Base-by-base conservation (phyloP, 2,113 vertebrate genomes). In the Reinhardtius hippoglossoides region DNA sequence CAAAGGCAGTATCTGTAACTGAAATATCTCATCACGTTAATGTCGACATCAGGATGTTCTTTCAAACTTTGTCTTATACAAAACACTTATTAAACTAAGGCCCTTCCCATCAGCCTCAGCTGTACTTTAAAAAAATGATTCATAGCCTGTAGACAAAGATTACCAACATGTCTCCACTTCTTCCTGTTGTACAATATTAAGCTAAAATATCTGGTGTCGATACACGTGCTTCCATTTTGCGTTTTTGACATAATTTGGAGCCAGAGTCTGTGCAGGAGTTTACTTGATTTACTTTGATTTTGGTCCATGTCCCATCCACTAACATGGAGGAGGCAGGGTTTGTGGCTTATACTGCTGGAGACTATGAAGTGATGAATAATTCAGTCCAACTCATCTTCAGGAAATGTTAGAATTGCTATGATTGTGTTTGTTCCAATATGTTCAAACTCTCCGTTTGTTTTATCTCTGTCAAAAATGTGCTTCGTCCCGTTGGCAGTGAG, bases 381-480 rank as follows among this genome's bases (percentile, higher is more conserved):
- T 83, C 50, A 83, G 20, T 62, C 23, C 5, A 58, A 14, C 9
- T 63, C 60, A 70, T 42, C 20, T 16, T 26, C 46, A 60, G 15
- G 50, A 82, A 35, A 44, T 69, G 62, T 31, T 42, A 6, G 35
- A 31, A 74, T 42, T 52, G 52, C 26, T 37, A 16, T 4, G 12
- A 71, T 71, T 63, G 40, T 56, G 18, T 23, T 42, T 59, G 8
- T 20, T 42, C 8, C 4, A 1, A 42, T 42, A 42, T 44, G 14
- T 42, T 24, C 9, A 1, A 23, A 7, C 27, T 54, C 3, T 57
- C 2, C 42, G 26, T 46, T 15, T 0, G 8, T 48, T 71, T 64
- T 4, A 26, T 24, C 14, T 55, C 27, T 46, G 14, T 57, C 50
- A 44, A 12, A 21, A 15, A 10, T n/a, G 31, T 54, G 35, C 27